Base-by-base conservation (phyloP, 1,140 invertebrate genomes). In the Drosophila sucinea region DNA sequence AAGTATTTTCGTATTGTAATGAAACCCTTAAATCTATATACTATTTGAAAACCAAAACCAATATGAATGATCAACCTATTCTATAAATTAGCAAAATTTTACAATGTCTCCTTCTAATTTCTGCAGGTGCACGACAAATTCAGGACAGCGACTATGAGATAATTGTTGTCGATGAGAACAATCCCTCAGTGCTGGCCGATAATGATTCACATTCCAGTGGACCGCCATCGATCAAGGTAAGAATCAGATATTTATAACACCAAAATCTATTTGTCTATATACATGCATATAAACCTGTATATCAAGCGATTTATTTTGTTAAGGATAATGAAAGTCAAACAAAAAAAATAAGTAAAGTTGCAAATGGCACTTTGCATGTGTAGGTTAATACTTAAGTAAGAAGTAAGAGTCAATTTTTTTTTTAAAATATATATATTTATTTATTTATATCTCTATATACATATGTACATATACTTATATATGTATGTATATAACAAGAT, bases 161-260 rank as follows among this genome's bases (percentile, higher is more conserved):
- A 65, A 97, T 98, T 81, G 96, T 97, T 54, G 96, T 98, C 67
- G 96, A 97, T 90, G 96, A 97, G 92, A 96, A 96, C 82, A 97
- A 97, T 93, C 96, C 96, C 1, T 96, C 96, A 1, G 95, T 96
- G 67, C 86, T 96, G 69, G 95, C 95, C 8, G 96, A 97, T 83
- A 94, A 96, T 79, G 96, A 96, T 81, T 94, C 96, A 6, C 93
- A 94, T 62, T 95, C 95, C 10, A 94, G 94, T 69, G 95, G 95
- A 10, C 95, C 95, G 38, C 95, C 96, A 1, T 97, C 96, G 1
- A 96, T 97, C 32, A 97, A 97, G 95, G 96, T 97, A 94, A 94
- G 92, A 81, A 56, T 27, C 4, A 8, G 7, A 7, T 29, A 33
- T 1, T 10, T 1, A 30, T 58, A 30, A 4, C 10, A 44, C 6